Conservation (phyloP, 2,888 invertebrate genomes). For the Hemithea aestivaria region DNA sequence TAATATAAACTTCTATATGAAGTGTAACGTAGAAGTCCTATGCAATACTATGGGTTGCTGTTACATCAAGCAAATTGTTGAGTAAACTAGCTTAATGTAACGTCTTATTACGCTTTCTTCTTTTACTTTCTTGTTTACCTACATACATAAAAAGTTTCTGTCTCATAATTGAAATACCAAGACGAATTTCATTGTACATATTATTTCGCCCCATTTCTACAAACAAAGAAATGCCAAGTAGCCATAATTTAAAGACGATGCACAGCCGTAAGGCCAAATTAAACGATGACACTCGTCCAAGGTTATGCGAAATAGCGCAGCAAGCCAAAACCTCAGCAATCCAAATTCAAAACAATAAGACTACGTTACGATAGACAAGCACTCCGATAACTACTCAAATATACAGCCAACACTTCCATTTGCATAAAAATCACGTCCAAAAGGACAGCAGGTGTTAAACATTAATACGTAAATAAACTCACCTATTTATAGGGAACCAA, state of each 20-base stretch:
- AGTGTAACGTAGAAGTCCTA: no score
- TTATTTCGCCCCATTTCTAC: constrained; percentile 3
- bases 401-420: constrained; percentile 32
- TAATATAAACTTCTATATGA: no score
- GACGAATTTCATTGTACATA: neutral
- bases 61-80: no score
- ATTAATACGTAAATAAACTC: constrained; percentile 36
- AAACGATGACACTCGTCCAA: constrained; percentile 54
- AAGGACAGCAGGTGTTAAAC: constrained; percentile 33
- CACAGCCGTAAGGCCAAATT: constrained; percentile 44
- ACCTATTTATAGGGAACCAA: constrained; percentile 43
- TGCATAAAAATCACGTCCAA: constrained; percentile 27
- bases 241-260: constrained; percentile 26
- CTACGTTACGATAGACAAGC: constrained; percentile 30
- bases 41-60: no score
- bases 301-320: constrained; percentile 49
- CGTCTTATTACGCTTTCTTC: no score
- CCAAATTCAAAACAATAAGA: constrained; percentile 24
- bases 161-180: constrained; percentile 2
- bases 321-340: constrained; percentile 28
- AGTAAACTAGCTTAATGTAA: no score
- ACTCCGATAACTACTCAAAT: constrained; percentile 22
- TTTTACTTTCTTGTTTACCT: no score
- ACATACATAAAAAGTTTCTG: no score
- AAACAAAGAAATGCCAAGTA: constrained; percentile 21